Base-by-base conservation (phyloP, 2,797 vertebrate species). In the Clarias platycephalus region DNA sequence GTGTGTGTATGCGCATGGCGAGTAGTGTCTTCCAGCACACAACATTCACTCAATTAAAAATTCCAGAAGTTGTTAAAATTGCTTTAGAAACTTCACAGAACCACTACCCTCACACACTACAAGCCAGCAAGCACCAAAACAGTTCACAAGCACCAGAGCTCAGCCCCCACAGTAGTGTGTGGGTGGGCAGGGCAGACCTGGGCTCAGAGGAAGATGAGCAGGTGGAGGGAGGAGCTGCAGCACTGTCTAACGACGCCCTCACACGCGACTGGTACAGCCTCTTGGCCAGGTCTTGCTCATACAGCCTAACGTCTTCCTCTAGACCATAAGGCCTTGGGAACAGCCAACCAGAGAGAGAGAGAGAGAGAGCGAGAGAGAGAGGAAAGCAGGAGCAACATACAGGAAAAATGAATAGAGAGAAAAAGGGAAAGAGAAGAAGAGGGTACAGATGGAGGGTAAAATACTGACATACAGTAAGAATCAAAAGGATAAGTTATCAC, bases 231-330 rank as follows among this genome's bases (percentile, higher is more conserved):
- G 80, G 90, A 81, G 91, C 84, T 80, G 88, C 75, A 84, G 88
- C 55, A 64, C 87, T 80, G 91, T 92, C 93, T 93, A 94, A 93
- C 90, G 95, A 95, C 4, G 95, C 96, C 92, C 94, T 92, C 95
- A 97, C 96, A 85, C 96, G 93, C 91, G 96, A 96, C 92, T 96
- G 96, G 96, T 97, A 97, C 89, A 97, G 96, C 93, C 94, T 96
- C 94, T 96, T 96, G 92, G 97, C 96, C 95, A 97, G 96, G 90
- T 97, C 96, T 94, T 97, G 96, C 94, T 98, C 96, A 96, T 98
- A 97, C 92, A 97, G 96, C 91, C 94, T 97, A 95, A 98, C 92
- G 94, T 97, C 96, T 91, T 97, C 96, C 95, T 97, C 97, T 91
- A 97, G 94, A 90, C 95, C 95, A 91, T 93, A 95, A 91, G 95